Percentiles rank a stretch among this genome's conserved stretches.
Conservation (phyloP, 2,797 vertebrate genomes). For the Parauchenoglanis punctatus region DNA sequence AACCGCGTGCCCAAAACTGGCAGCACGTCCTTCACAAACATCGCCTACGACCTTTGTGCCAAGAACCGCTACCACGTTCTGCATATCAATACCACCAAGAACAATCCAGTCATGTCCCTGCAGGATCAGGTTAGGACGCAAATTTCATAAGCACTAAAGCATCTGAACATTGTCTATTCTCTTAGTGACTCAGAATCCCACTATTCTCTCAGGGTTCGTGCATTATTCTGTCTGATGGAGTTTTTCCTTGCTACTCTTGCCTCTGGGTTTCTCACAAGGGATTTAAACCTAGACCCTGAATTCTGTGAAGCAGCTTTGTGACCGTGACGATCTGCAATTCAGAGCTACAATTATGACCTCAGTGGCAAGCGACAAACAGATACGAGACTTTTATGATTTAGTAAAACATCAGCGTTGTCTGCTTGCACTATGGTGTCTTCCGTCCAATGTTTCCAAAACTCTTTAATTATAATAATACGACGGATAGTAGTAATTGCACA, state of each 20-base stretch:
- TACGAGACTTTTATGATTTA: background rate
- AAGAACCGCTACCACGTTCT: conserved; percentile 96
- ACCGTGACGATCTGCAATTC: background rate
- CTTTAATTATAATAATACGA: too few relatives aligned
- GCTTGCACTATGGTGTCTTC: background rate
- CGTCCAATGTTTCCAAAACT: background rate
- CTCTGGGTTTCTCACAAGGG: background rate
- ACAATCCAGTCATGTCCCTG: conserved; percentile 98
- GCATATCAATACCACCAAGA: conserved; percentile 99
- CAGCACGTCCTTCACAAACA: conserved; percentile 99
- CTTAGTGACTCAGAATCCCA: background rate
- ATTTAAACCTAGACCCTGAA: background rate
- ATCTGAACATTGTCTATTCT: background rate
- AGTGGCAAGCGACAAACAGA: background rate
- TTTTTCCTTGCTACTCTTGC: background rate
- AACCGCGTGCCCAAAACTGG: conserved; percentile 98
- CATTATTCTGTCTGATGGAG: background rate
- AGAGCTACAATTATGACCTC: background rate
- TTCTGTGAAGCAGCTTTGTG: background rate
- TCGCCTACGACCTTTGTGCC: conserved; percentile 95
- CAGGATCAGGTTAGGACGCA: conserved; percentile 90
- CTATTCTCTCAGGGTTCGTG: background rate
- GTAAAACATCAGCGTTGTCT: background rate
- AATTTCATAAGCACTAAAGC: background rate
- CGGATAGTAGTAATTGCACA: background rate